These are phyloP conservation scores for Scleropages formosus DNA, from an alignment of 2,797 vertebrate species.

Conservation along the genomic window DNA sequence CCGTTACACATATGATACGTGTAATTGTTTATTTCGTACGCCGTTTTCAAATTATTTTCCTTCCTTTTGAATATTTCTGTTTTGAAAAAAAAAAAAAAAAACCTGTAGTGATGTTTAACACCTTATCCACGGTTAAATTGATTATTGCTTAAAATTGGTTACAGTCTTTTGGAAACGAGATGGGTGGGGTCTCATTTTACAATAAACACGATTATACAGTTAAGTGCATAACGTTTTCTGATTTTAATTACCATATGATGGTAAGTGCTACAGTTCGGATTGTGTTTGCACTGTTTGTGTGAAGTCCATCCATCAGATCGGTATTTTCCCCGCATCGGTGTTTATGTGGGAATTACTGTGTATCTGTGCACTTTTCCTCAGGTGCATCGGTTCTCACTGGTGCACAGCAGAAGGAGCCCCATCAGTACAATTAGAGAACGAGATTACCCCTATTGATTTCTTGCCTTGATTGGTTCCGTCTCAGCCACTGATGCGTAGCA, in stretches of 20 bases:
- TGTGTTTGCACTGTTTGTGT: not conserved
- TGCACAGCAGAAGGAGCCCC: not conserved
- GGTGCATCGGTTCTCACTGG: not conserved
- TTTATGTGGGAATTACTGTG: not conserved
- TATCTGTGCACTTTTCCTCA: not conserved
- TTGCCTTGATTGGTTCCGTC: not conserved
- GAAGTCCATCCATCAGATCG: not conserved
- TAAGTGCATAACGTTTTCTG: not conserved
- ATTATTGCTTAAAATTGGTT: not conserved
- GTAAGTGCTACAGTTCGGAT: not conserved
- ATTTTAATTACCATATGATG: not conserved
- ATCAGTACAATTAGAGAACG: slow-evolving; percentile 12
- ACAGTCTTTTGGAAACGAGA: not conserved
- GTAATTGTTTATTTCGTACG: not conserved
- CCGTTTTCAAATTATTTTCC: slow-evolving; percentile 8
- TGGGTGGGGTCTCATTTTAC: not conserved
- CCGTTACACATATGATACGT: not conserved
- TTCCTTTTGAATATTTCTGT: not conserved
- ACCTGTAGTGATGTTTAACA: not conserved
- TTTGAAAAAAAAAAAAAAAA: too few species aligned
- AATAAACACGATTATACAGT: not conserved
- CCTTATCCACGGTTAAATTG: not conserved
- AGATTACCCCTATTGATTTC: slow-evolving; percentile 12
- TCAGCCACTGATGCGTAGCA: not conserved
- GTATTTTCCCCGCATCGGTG: not conserved